These are phyloP conservation scores for Fistularia tabacaria DNA, from an alignment of 2,797 vertebrate genomes.

Conservation along the genomic window DNA sequence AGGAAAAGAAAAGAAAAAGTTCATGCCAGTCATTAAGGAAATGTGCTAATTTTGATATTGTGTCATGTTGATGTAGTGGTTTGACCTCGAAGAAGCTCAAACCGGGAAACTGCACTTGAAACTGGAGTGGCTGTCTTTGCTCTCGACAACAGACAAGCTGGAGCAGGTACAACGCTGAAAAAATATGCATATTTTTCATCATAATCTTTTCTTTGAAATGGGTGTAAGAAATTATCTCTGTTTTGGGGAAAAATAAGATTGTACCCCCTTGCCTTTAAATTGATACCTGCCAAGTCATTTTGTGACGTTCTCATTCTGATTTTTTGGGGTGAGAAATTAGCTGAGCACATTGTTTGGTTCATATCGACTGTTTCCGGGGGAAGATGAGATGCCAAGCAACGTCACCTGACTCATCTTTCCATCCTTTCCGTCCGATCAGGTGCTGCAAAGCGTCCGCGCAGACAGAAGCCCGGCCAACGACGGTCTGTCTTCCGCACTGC, in stretches of 20 bases:
- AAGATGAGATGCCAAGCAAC: too few species aligned
- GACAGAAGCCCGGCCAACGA: conserved; percentile 87
- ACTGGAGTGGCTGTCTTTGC: conserved; percentile 92
- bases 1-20: too few species aligned
- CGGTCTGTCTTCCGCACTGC: conserved; percentile 90
- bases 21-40: not conserved
- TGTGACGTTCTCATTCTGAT: too few species aligned
- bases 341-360: too few species aligned
- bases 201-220: too few species aligned
- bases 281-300: too few species aligned
- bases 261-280: too few species aligned
- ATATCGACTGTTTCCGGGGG: too few species aligned
- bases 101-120: conserved; percentile 93
- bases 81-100: conserved; percentile 87
- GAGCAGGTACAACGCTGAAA: conserved; percentile 79
- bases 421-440: conserved; percentile 68
- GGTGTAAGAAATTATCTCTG: too few species aligned
- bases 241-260: too few species aligned
- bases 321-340: too few species aligned
- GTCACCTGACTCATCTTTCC: not conserved
- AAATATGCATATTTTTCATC: too few species aligned
- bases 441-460: conserved; percentile 83
- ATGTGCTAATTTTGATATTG: not conserved
- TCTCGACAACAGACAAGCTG: conserved; percentile 80
- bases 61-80: conserved; percentile 81